Evolutionary conservation across 92 coral and sea anemone genomes (phyloP).

Genomic region (Virgularia gustaviana): DNA sequence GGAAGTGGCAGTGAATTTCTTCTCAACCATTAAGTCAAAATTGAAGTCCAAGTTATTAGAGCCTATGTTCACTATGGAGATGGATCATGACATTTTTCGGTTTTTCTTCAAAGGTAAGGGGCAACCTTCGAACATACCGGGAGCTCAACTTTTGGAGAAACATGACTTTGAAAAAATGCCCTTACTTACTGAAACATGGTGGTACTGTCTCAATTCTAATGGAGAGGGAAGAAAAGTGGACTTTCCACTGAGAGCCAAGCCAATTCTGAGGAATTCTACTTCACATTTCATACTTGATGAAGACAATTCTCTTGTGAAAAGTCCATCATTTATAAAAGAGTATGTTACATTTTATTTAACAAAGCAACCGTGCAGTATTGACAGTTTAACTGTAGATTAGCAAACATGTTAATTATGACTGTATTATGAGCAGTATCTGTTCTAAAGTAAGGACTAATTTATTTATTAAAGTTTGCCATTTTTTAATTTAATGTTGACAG

Average conservation of each 20-base stretch:
- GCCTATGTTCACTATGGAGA: conserved; percentile 4
- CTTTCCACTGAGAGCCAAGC: conserved; percentile 25
- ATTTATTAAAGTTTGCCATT: no score
- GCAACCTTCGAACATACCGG: conserved; percentile 15
- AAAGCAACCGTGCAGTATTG: neutral
- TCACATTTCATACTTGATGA: conserved; percentile 29
- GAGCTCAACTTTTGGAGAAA: conserved; percentile 7
- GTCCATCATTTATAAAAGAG: conserved; percentile 21
- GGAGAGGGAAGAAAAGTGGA: conserved; percentile 31
- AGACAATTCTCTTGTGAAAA: conserved; percentile 21
- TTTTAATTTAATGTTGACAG: no score
- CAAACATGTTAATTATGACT: no score
- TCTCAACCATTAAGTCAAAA: neutral
- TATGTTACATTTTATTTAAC: conserved; percentile 14
- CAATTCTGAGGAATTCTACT: conserved; percentile 22
- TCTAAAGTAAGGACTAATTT: no score
- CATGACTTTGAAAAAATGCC: conserved; percentile 18
- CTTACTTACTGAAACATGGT: conserved; percentile 15
- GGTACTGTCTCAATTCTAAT: conserved; percentile 18
- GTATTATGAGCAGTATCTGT: no score
- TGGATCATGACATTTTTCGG: conserved; percentile 21
- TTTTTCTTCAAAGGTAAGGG: conserved; percentile 25
- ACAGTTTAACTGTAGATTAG: no score
- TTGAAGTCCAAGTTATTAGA: conserved; percentile 21
- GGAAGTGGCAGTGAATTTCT: conserved; percentile 8